Evolutionary conservation across 64 coral and sea anemone genomes (phyloP), one percentile per base, ranked within the genome.

Genomic region (Porites australiensis): DNA sequence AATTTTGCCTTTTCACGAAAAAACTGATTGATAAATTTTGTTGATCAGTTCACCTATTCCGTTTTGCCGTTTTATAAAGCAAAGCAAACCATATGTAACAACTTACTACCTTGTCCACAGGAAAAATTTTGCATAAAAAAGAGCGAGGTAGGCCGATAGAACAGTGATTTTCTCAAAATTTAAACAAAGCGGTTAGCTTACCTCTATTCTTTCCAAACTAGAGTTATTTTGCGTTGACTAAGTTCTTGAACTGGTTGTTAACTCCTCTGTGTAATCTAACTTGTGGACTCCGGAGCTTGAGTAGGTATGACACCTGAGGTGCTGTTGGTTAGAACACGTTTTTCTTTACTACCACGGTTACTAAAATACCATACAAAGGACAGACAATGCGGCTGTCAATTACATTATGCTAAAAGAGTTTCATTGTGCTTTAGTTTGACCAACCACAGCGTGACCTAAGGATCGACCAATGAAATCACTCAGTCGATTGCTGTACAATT

Each of bases 351-450:
- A 43, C 81, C 61, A 68, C 46, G 81, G 81, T 70, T 22, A 84
- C 81, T 84, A 84, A 44, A 84, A 69, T 69, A 84, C 81, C 81
- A 84, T 51, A 84, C 62, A 84, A 84, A 68, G 62, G 21, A 27
- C 47, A 84, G 62, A 84, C 81, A 84, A 84, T 84, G 16, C 47
- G 64, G 12, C 61, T 84, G 81, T 84, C 81, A 84, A 84, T 84
- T 84, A 84, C 81, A 84, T 84, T 84, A 65, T 84, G 81, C 68
- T 84, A 84, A 76, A 84, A 69, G 81, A 37, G 81, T 84, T 84
- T 84, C 62, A 84, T 84, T 84, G 81, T 84, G 46, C 13, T 67
- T 68, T 44, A 0, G 21, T 69, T 84, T 50, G 61, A 84, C 81
- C 81, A 84, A 64, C 47, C 81, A 84, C 61, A 22, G 63, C 63